phyloP scores from a whole-genome alignment of 2,113 vertebrate species.

The Andinoacara biseriatus region DNA sequence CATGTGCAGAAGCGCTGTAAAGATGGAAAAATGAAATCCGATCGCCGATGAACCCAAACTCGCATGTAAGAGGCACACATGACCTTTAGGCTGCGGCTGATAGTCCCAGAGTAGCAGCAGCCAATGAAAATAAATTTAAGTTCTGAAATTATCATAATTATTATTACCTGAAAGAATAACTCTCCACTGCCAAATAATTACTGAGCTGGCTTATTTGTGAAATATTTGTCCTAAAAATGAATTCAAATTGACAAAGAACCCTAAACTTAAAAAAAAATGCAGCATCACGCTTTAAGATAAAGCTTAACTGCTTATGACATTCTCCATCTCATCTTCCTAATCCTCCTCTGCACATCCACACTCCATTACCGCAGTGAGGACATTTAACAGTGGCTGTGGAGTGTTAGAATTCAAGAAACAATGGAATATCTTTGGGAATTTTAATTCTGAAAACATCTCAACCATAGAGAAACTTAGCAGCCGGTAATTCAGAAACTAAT shows the following conservation, averaged over 20 bases:
- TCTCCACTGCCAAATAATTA: neutral
- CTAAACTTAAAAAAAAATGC: neutral
- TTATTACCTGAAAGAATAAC: neutral
- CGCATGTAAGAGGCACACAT: neutral
- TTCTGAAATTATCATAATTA: neutral
- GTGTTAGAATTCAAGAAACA: conserved; percentile 10
- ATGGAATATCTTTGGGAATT: conserved; percentile 7
- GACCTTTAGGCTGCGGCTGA: conserved; percentile 51
- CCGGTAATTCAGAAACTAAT: conserved; percentile 9
- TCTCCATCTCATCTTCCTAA: conserved; percentile 18
- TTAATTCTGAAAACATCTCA: conserved; percentile 32
- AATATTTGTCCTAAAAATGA: neutral
- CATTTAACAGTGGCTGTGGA: neutral
- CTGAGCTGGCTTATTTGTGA: neutral
- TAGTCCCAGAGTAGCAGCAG: neutral
- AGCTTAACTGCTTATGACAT: conserved; percentile 18
- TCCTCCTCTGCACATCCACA: conserved; percentile 6
- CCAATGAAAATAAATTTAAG: neutral
- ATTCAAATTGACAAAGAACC: neutral
- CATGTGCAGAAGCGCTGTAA: neutral
- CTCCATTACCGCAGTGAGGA: conserved; percentile 22
- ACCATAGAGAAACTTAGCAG: conserved; percentile 11
- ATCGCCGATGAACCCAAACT: conserved; percentile 17
- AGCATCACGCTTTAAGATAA: neutral
- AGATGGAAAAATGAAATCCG: conserved; percentile 16